Percentiles rank a stretch among this genome's conserved stretches.
phyloP scores from a whole-genome alignment of 2,113 vertebrate genomes.

The Zootoca vivipara region DNA sequence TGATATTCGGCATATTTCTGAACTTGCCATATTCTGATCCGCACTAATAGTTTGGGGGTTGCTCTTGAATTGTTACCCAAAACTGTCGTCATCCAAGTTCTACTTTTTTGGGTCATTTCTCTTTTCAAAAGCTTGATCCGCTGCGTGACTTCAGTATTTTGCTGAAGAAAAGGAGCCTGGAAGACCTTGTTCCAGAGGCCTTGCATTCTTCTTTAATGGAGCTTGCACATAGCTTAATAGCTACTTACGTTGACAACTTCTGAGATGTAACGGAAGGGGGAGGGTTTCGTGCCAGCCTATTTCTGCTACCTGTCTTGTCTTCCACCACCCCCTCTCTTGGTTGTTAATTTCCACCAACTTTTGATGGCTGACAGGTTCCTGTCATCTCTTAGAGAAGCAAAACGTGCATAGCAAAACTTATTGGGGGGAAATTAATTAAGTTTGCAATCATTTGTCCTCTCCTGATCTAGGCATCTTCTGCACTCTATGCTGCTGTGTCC shows the following conservation, averaged over 20 bases:
- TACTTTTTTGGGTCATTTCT: not conserved
- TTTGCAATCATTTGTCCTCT: not conserved
- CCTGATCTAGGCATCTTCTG: not conserved
- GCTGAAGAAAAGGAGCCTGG: not conserved
- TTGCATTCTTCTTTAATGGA: not conserved
- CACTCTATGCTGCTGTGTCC: not conserved
- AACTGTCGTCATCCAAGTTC: not conserved
- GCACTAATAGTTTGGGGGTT: not conserved
- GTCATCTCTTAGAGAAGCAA: constrained; percentile 2
- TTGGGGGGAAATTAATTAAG: not conserved
- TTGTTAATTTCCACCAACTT: constrained; percentile 1
- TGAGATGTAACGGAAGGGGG: not conserved
- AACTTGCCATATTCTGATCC: not conserved
- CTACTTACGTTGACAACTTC: not conserved
- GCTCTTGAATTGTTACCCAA: not conserved
- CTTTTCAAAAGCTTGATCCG: not conserved
- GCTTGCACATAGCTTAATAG: not conserved
- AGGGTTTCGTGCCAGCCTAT: not conserved
- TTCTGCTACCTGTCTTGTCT: not conserved
- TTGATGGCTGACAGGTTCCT: constrained; percentile 8
- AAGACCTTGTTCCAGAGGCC: not conserved
- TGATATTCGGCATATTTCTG: not conserved
- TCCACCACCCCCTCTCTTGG: not conserved
- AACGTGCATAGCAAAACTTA: constrained; percentile 11
- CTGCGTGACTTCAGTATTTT: not conserved